Evolutionary conservation across 2,797 vertebrate species (phyloP).

Genomic region (Philypnodon macrostomus): DNA sequence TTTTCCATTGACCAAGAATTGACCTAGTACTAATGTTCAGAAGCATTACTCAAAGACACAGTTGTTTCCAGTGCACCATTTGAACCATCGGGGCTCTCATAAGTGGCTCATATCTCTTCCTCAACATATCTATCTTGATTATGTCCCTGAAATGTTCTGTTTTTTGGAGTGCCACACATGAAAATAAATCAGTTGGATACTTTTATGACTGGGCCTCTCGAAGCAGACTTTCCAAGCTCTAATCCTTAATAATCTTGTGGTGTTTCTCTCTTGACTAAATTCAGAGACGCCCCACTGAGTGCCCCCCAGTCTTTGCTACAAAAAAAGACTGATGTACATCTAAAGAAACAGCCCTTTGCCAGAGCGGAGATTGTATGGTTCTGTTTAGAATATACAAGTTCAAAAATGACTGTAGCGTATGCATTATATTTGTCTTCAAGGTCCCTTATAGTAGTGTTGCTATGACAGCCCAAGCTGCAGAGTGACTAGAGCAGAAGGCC

Average conservation of each 20-base stretch:
- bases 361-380: slow-evolving; percentile 7
- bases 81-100: not conserved
- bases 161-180: slow-evolving; percentile 3
- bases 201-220: slow-evolving; percentile 1
- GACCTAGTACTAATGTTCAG: not conserved
- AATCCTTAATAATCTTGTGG: slow-evolving; percentile 19
- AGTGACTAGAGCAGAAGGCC: no score
- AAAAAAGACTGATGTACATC: slow-evolving; percentile 7
- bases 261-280: slow-evolving; percentile 16
- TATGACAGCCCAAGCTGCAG: slow-evolving; percentile 6
- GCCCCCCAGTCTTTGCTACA: slow-evolving; percentile 12
- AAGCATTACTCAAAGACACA: not conserved
- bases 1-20: not conserved
- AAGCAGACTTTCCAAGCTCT: slow-evolving; percentile 15
- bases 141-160: not conserved
- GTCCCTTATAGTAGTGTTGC: slow-evolving; percentile 6
- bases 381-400: slow-evolving; percentile 9
- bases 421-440: slow-evolving; percentile 3
- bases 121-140: slow-evolving; percentile 9
- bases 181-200: slow-evolving; percentile 6
- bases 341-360: not conserved
- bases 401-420: not conserved
- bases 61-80: not conserved
- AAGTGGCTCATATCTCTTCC: not conserved
- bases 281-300: slow-evolving; percentile 11